phyloP scores from a whole-genome alignment of 2,113 vertebrate species.

The Tragelaphus scriptus region DNA sequence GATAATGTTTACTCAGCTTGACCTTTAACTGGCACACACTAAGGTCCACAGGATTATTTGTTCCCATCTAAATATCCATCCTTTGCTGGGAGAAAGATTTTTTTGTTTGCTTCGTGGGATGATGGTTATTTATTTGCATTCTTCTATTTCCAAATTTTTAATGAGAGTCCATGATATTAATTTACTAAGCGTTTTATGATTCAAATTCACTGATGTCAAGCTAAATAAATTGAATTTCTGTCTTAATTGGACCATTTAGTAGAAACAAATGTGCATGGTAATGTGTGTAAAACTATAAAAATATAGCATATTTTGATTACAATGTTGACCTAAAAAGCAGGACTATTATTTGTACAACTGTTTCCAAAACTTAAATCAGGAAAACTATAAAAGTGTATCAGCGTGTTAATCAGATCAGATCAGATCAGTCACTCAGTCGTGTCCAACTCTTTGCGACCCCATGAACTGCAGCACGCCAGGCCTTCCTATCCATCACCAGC shows the following conservation, averaged over 20 bases:
- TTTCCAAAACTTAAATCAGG: neutral
- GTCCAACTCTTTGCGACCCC: no score
- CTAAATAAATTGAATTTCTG: slow-evolving; percentile 26
- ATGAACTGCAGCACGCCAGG: no score
- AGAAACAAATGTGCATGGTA: neutral
- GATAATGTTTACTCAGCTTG: slow-evolving; percentile 2
- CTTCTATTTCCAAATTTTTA: neutral
- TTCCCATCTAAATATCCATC: neutral
- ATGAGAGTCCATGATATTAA: neutral
- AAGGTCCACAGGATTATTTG: neutral
- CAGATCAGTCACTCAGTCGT: no score
- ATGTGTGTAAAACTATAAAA: neutral
- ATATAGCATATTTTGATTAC: neutral
- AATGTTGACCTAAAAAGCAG: neutral
- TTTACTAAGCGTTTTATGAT: neutral
- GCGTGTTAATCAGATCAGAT: neutral
- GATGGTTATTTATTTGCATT: neutral
- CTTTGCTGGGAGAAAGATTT: neutral
- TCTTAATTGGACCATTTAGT: neutral
- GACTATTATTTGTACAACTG: neutral
- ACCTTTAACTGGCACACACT: neutral
- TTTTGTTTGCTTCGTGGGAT: neutral
- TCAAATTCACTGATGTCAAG: neutral
- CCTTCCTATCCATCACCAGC: no score
- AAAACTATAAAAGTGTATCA: neutral